phyloP scores from a whole-genome alignment of 1,140 invertebrate genomes.

The Batillaria attramentaria region DNA sequence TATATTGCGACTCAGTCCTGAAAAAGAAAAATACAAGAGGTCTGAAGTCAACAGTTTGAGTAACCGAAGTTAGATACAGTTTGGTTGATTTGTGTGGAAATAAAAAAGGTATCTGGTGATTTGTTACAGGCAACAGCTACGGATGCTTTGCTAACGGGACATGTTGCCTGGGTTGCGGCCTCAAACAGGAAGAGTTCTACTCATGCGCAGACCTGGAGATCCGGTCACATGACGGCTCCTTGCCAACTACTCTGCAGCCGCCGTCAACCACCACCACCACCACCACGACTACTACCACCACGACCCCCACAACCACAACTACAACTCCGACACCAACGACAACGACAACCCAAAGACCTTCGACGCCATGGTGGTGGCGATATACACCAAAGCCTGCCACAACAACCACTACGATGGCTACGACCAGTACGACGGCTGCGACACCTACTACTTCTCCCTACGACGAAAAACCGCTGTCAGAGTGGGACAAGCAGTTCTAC shows the following conservation, averaged over 20 bases:
- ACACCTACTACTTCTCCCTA: no score
- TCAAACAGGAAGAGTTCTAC: conserved; percentile 76
- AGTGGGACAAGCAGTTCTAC: no score
- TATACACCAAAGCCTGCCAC: background rate
- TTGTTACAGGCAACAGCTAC: conserved; percentile 1
- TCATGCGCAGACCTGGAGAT: conserved; percentile 73
- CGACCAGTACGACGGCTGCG: background rate
- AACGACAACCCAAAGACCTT: background rate
- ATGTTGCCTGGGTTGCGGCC: conserved; percentile 67
- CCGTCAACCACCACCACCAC: conserved; percentile 18
- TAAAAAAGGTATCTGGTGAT: no score
- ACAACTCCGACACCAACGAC: conserved; percentile 1
- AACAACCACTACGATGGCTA: background rate
- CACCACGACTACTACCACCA: conserved; percentile 20
- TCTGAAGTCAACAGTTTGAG: no score
- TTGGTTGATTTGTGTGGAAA: no score
- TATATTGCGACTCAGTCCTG: no score
- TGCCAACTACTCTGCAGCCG: background rate
- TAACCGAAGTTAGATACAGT: no score
- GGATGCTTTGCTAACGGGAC: background rate
- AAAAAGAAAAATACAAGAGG: no score
- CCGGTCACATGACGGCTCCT: background rate
- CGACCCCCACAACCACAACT: conserved; percentile 16
- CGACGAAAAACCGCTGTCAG: no score
- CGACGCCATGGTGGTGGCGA: no score